A percentile compares a stretch with the other conserved stretches of the same genome.
phyloP scores from a whole-genome alignment of 2,888 invertebrate species.

The Rhagonycha lutea region DNA sequence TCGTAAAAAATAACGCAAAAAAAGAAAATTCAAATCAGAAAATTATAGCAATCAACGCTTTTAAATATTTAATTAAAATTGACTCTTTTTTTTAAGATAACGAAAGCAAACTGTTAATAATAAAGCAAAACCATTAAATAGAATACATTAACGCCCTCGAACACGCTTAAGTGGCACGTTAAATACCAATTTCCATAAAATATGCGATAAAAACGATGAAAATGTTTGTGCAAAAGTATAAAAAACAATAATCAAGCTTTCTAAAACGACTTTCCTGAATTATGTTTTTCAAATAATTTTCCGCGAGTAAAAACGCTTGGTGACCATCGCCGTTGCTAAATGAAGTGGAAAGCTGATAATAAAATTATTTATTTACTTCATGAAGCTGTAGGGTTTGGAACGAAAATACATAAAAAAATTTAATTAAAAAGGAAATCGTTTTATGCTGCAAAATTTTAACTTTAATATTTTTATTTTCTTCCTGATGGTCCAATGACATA shows the following conservation, averaged over 20 bases:
- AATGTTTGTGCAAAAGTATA: conserved; percentile 10
- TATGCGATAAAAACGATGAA: conserved; percentile 5
- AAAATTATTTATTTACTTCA: background rate
- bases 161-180: conserved; percentile 13
- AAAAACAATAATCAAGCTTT: background rate
- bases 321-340: background rate
- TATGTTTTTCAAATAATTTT: background rate
- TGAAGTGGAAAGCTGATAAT: background rate
- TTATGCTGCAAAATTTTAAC: background rate
- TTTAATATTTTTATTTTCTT: background rate
- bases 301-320: background rate
- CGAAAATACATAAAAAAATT: background rate
- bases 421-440: background rate
- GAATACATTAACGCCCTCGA: conserved; percentile 19
- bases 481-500: background rate
- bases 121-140: conserved; percentile 9
- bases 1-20: background rate
- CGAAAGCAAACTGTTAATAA: background rate
- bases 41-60: background rate
- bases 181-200: conserved; percentile 16
- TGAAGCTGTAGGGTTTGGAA: background rate
- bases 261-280: background rate
- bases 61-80: background rate
- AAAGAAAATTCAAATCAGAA: background rate
- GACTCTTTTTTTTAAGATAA: background rate